These are phyloP conservation scores for Metellina segmentata DNA, from an alignment of 2,888 invertebrate genomes.

Conservation along the genomic window DNA sequence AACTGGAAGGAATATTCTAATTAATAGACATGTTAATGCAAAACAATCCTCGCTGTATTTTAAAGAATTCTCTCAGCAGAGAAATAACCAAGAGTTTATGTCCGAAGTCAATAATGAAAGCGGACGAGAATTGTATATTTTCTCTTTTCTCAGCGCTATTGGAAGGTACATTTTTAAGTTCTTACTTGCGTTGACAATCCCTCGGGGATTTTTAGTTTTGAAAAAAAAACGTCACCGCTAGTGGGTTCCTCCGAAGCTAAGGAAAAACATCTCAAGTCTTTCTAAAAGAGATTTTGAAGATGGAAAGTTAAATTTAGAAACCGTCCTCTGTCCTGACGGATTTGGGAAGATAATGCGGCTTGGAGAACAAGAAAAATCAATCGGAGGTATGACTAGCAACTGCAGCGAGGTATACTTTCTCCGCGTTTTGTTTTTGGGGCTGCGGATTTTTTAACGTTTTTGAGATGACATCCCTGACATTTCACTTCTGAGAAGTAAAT, in stretches of 20 bases:
- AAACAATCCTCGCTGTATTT: too few relatives aligned
- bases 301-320: constrained; percentile 48
- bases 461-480: constrained; percentile 15
- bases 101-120: background rate
- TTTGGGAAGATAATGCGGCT: constrained; percentile 14
- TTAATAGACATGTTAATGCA: too few relatives aligned
- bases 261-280: constrained; percentile 2
- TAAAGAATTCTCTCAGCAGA: too few relatives aligned
- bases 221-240: background rate
- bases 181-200: constrained; percentile 1
- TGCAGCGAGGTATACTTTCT: background rate
- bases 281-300: background rate
- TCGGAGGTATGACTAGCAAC: constrained; percentile 9
- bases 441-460: background rate
- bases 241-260: background rate
- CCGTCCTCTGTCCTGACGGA: constrained; percentile 3
- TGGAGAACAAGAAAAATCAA: constrained; percentile 43
- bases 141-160: background rate
- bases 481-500: constrained; percentile 10
- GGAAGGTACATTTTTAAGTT: background rate
- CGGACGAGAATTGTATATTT: background rate
- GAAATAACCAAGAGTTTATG: too few relatives aligned
- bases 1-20: too few relatives aligned
- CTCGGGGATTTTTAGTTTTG: background rate
- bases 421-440: background rate